Base-by-base conservation (phyloP, 2,797 vertebrate species). In the Sebastes oblongus region DNA sequence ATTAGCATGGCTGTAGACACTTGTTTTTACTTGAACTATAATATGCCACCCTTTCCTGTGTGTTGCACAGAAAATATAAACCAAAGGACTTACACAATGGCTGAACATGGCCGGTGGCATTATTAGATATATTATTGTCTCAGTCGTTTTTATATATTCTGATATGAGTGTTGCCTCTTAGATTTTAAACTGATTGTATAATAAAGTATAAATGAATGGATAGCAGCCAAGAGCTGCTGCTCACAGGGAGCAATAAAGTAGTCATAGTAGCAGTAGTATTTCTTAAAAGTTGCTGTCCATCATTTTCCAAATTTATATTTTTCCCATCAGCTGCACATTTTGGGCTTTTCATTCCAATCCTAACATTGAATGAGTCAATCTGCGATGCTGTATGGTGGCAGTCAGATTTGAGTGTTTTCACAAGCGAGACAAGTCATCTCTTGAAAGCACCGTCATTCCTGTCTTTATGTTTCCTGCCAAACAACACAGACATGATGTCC, bases 301-400 rank as follows among this genome's bases (percentile, higher is more conserved):
- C 1, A 65, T 79, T 62, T 61, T 8, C 25, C 2, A 62, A 73
- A 82, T 76, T 42, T 14, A 14, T 42, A 42, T 42, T 70, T 89
- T 7, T 46, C n/a, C 66, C 71, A 75, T 85, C 70, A 74, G 64
- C 30, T 20, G 13, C 24, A 54, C 54, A 65, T 34, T n/a, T 36
- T 56, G 14, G 8, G 60, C 22, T 88, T 89, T 87, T 86, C 72
- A 61, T 82, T 77, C 67, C 32, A 81, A 55, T 82, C 88, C 56
- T 82, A 46, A 82, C 87, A 89, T 74, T 66, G 67, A 90, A 88
- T 72, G 71, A 91, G 68, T 86, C 82, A 66, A 78, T 89, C 75
- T 77, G 74, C 82, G 52, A 70, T 79, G 65, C 73, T 72, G 52
- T 52, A 65, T 71, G 72, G 80, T 81, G 81, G 82, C 84, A 66